Evolutionary conservation across 2,797 vertebrate species (phyloP).

Genomic region (Moxostoma hubbsi): DNA sequence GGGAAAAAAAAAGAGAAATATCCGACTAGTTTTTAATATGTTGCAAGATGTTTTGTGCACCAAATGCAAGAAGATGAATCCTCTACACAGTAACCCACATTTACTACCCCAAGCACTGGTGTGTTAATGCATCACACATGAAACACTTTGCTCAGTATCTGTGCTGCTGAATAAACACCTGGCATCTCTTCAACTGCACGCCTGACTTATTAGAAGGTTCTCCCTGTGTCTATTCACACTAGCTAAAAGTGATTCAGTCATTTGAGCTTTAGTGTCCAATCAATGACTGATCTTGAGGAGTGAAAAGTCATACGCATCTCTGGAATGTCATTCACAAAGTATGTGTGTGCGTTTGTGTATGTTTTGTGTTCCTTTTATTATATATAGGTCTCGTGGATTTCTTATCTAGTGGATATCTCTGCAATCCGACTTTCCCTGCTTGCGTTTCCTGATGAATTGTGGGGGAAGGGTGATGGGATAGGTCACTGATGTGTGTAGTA

Average conservation of each 20-base stretch:
- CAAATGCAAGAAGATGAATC: not conserved
- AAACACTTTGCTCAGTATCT: conserved; percentile 9
- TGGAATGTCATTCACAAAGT: not conserved
- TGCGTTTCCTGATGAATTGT: conserved; percentile 61
- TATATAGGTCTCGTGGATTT: conserved; percentile 58
- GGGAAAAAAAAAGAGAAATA: not conserved
- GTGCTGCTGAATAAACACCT: not conserved
- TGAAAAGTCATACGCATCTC: not conserved
- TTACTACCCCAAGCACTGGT: conserved; percentile 1
- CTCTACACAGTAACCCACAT: not conserved
- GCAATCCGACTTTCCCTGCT: conserved; percentile 51
- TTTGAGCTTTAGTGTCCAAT: not conserved
- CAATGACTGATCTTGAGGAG: not conserved
- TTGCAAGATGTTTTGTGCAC: not conserved
- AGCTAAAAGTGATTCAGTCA: conserved; percentile 11
- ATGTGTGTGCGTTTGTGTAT: not conserved
- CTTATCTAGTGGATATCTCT: conserved; percentile 1
- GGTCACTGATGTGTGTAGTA: conserved; percentile 53
- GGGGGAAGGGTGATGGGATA: conserved; percentile 72
- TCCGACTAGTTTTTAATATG: not conserved
- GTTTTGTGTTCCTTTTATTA: conserved; percentile 21
- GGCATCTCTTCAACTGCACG: not conserved
- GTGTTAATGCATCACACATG: conserved; percentile 26
- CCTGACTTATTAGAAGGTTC: conserved; percentile 15
- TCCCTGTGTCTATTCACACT: not conserved